phyloP scores from a whole-genome alignment of 1,140 invertebrate species.

The Calosoma granatense region DNA sequence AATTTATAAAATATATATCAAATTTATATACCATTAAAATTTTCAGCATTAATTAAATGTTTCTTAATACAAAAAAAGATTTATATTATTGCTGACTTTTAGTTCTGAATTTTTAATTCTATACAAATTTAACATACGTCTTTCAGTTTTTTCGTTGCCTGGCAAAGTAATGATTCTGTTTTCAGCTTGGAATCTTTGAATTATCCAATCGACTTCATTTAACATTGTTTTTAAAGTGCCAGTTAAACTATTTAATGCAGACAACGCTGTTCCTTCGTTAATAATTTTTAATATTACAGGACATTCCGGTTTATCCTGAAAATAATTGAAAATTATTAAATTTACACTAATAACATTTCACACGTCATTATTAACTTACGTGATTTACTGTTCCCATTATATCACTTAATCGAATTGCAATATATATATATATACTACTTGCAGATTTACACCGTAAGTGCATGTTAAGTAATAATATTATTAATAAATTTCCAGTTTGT shows the following conservation, averaged over 20 bases:
- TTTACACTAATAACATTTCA: slow-evolving; percentile 12
- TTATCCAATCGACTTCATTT: slow-evolving; percentile 35
- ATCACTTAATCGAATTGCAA: slow-evolving; percentile 32
- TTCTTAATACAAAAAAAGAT: too few relatives aligned
- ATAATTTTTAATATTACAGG: slow-evolving; percentile 32
- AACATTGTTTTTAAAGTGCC: slow-evolving; percentile 34
- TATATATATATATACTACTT: slow-evolving; percentile 30
- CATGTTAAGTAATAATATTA: slow-evolving; percentile 22
- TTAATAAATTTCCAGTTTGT: slow-evolving; percentile 19
- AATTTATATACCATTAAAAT: slow-evolving; percentile 11
- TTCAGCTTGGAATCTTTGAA: slow-evolving; percentile 37
- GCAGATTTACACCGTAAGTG: slow-evolving; percentile 23
- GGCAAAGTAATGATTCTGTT: slow-evolving; percentile 26
- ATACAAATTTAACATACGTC: too few relatives aligned
- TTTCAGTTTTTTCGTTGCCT: slow-evolving; percentile 25
- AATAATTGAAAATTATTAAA: slow-evolving; percentile 1
- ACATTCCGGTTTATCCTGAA: slow-evolving; percentile 21
- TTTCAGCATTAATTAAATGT: too few relatives aligned
- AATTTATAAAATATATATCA: too few relatives aligned
- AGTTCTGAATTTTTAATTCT: too few relatives aligned
- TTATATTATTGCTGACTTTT: too few relatives aligned
- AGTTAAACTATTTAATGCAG: slow-evolving; percentile 33
- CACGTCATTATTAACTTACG: slow-evolving; percentile 23
- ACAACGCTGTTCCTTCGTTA: slow-evolving; percentile 27
- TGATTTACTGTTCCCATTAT: slow-evolving; percentile 32